A percentile compares a stretch with the other conserved stretches of the same genome.
Conservation (phyloP, 1,140 invertebrate genomes). For the Propsilocerus akamusi region DNA sequence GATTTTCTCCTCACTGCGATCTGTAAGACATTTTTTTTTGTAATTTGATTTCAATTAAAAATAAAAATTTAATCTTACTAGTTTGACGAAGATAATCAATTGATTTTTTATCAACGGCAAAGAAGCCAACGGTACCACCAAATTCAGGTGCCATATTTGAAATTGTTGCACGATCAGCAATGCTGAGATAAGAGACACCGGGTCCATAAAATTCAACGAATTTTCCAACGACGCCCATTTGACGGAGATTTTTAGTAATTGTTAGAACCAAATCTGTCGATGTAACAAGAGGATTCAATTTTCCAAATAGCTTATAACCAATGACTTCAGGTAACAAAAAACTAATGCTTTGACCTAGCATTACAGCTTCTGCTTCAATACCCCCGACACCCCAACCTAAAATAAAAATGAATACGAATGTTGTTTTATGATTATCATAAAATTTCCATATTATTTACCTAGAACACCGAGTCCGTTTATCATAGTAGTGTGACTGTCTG, state of each 20-base stretch:
- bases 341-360: constrained; percentile 88
- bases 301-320: constrained; percentile 77
- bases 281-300: constrained; percentile 66
- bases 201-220: constrained; percentile 98
- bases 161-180: constrained; percentile 86
- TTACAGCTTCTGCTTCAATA: constrained; percentile 79
- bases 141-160: constrained; percentile 99
- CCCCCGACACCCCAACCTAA: constrained; percentile 21
- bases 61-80: constrained; percentile 34
- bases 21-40: constrained; percentile 27
- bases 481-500: constrained; percentile 98
- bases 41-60: constrained; percentile 6
- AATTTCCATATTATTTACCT: constrained; percentile 47
- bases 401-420: constrained; percentile 2
- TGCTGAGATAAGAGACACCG: constrained; percentile 73
- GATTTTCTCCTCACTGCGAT: constrained; percentile 67
- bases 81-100: constrained; percentile 77
- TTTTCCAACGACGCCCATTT: constrained; percentile 91
- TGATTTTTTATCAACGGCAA: constrained; percentile 80
- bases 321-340: constrained; percentile 94
- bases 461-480: constrained; percentile 80
- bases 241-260: constrained; percentile 89
- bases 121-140: constrained; percentile 90
- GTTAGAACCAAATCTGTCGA: constrained; percentile 96
- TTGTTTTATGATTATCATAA: neutral